phyloP scores from a whole-genome alignment of 2,113 vertebrate species.

The Osmerus eperlanus region DNA sequence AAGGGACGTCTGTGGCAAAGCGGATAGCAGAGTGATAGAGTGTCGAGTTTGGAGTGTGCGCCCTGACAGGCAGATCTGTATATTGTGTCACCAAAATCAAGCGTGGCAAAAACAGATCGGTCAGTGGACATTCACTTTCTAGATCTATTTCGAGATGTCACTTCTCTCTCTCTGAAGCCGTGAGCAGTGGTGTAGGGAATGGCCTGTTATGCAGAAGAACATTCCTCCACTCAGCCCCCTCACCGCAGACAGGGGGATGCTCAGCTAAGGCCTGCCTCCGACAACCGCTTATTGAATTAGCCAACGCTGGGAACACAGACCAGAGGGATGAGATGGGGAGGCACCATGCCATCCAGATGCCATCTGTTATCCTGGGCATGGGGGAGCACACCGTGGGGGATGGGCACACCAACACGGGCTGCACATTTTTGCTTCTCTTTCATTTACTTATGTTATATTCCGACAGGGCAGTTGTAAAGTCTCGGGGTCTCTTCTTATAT shows the following conservation, averaged over 20 bases:
- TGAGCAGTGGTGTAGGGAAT: background rate
- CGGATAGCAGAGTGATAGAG: no score
- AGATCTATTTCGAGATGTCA: no score
- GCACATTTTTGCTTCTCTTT: background rate
- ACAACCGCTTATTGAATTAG: constrained; percentile 5
- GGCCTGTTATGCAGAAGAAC: background rate
- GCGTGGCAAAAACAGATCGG: background rate
- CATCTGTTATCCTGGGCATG: constrained; percentile 14
- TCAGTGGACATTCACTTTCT: background rate
- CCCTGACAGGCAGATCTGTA: no score
- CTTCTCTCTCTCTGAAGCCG: background rate
- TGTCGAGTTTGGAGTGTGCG: no score
- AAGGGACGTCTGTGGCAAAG: no score
- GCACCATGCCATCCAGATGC: background rate
- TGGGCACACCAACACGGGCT: background rate
- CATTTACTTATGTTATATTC: no score
- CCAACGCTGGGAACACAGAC: background rate
- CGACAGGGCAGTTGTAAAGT: no score
- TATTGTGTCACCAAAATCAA: no score
- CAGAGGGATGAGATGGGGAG: background rate
- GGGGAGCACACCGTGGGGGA: background rate
- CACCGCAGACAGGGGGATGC: background rate
- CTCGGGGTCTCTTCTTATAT: no score
- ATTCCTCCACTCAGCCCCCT: background rate
- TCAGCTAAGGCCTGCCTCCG: background rate